phyloP scores from a whole-genome alignment of 2,888 invertebrate species.

The Dynastes hyllus region DNA sequence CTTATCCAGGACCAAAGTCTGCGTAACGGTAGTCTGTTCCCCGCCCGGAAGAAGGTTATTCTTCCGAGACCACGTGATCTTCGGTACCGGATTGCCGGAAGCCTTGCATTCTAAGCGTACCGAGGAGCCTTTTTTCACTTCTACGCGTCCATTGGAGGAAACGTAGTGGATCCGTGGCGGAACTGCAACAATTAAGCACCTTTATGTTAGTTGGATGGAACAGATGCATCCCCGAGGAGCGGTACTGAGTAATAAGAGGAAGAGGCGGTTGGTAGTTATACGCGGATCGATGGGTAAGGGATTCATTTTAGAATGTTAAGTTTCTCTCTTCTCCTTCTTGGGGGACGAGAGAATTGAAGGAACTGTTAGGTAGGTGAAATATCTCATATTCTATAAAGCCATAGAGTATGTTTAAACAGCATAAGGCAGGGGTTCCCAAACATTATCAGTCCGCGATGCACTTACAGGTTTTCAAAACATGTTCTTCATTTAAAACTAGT shows the following conservation, averaged over 20 bases:
- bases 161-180: conserved; percentile 79
- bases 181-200: conserved; percentile 70
- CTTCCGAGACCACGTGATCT: conserved; percentile 74
- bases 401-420: too few relatives aligned
- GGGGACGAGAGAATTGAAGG: too few relatives aligned
- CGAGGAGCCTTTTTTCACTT: conserved; percentile 75
- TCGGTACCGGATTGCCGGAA: conserved; percentile 73
- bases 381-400: too few relatives aligned
- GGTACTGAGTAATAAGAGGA: not conserved
- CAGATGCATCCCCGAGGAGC: conserved; percentile 7
- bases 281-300: too few relatives aligned
- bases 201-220: conserved; percentile 49
- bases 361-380: too few relatives aligned
- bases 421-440: too few relatives aligned
- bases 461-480: too few relatives aligned
- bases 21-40: conserved; percentile 77
- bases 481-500: too few relatives aligned
- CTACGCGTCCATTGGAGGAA: conserved; percentile 77
- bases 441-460: too few relatives aligned
- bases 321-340: too few relatives aligned
- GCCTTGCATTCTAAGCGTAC: conserved; percentile 73
- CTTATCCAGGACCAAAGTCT: conserved; percentile 75
- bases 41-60: conserved; percentile 74
- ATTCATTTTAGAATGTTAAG: too few relatives aligned
- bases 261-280: too few relatives aligned